These are phyloP conservation scores for Mesaphorura yosii DNA, from an alignment of 1,140 invertebrate species.

Conservation along the genomic window DNA sequence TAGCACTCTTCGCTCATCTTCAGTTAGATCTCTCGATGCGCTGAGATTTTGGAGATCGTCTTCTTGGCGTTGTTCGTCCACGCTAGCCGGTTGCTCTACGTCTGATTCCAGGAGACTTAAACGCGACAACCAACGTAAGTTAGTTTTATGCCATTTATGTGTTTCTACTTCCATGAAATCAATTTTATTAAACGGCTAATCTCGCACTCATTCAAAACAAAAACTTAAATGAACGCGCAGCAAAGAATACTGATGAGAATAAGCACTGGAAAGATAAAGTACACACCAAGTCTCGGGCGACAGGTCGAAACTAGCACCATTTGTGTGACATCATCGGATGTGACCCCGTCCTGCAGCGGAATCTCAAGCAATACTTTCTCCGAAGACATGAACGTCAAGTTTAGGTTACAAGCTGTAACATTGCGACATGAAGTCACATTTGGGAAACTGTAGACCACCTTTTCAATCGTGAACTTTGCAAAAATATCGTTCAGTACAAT, in stretches of 20 bases:
- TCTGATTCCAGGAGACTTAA: too few species aligned
- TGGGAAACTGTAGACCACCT: constrained; percentile 62
- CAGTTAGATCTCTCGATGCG: too few species aligned
- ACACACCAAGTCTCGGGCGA: constrained; percentile 59
- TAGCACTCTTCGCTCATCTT: too few species aligned
- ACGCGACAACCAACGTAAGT: too few species aligned
- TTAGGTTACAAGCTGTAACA: constrained; percentile 58
- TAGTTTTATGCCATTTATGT: too few species aligned
- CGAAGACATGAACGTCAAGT: constrained; percentile 53
- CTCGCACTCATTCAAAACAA: too few species aligned
- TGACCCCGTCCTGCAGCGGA: constrained; percentile 61
- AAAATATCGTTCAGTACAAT: constrained; percentile 62
- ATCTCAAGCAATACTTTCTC: constrained; percentile 68
- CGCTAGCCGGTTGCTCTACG: too few species aligned
- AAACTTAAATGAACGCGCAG: constrained; percentile 66
- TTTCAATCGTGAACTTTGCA: constrained; percentile 69
- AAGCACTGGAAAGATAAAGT: constrained; percentile 61
- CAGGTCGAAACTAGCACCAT: constrained; percentile 55
- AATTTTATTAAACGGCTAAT: too few species aligned
- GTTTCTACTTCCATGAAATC: too few species aligned
- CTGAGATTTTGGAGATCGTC: too few species aligned
- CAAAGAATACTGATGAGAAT: constrained; percentile 58
- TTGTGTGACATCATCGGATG: constrained; percentile 51
- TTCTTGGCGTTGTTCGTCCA: too few species aligned
- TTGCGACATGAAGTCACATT: constrained; percentile 62